Evolutionary conservation across 2,888 invertebrate species (phyloP), one percentile per base, ranked within the genome.

Genomic region (Hedychridium roseum): DNA sequence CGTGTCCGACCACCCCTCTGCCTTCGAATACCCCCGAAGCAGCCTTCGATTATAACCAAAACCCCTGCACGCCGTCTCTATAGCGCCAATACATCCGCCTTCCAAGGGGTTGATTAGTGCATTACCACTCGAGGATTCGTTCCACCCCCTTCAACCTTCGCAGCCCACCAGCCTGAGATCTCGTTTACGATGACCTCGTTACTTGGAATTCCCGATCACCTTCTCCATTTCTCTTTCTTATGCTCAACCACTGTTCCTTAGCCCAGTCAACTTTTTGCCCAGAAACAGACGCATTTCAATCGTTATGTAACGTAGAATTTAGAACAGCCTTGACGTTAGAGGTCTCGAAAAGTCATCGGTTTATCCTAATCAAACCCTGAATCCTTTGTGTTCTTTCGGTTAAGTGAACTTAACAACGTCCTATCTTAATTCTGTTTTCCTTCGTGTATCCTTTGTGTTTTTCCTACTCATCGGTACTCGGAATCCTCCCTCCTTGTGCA

Each of bases 41-140:
- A 67, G 63, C 68, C 73, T 70, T 74, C 74, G 74, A 73, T 73
- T 72, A 74, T 73, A 74, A 74, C 68, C 66, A 55, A 71, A 74
- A 68, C 65, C 69, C 64, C 59, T 54, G 59, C 48, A 43, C 44
- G 53, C 51, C 62, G 53, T 61, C 60, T 59, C 59, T 58, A 57
- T 58, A 60, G 56, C 63, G 52, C 58, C 66, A 66, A 70, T 72
- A 70, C 69, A 70, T 70, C 67, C 63, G 66, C 60, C 63, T 64
- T 68, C 63, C 63, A 66, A 69, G 64, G 58, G 70, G 67, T 73
- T 73, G 71, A 75, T 76, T 72, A 71, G 73, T 70, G 66, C 70
- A 71, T 72, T 73, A 70, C 69, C 68, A 63, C 63, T 60, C 59
- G 57, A 67, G n/a, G n/a, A 72, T 64, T 66, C 64, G 59, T 66